Base-by-base conservation (phyloP, 2,888 invertebrate species). In the Drosophila prostipennis region DNA sequence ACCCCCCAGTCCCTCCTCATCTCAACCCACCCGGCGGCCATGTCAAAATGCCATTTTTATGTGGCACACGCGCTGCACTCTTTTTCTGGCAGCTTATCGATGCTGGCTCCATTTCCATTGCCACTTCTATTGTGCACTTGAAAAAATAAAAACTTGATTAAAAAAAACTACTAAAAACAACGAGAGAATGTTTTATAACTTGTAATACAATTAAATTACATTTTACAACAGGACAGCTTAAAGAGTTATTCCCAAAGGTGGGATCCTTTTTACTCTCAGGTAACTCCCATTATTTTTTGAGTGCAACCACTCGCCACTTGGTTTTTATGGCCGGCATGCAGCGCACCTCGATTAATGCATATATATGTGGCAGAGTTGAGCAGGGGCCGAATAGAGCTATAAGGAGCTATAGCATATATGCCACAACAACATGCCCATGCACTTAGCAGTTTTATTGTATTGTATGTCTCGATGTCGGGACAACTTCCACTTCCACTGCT, bases 401-500 rank as follows among this genome's bases (percentile, higher is more conserved):
- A 40, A 23, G 19, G 64, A 45, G 64, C 64, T 71, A 42, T 19
- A 2, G 19, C 19, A 19, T 19, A 19, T 58, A 55, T 51, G 70
- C 52, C 78, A 63, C 71, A 78, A 64, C 71, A 76, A 80, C 78
- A 86, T 74, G 80, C 51, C 64, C 87, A 87, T 84, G 73, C 82
- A 82, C 87, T 82, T 81, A 80, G 70, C 69, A 67, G 70, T 87
- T 82, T 84, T 87, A 82, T 87, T 74, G 79, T 77, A 74, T 61
- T 49, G 65, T 58, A 58, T 51, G 57, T 68, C 68, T 42, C 55
- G 67, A 32, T 67, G 65, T 46, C 45, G 45, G 39, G 53, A 39
- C 45, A 43, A 53, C 36, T 37, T 34, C 43, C 51, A 42, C 40
- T 23, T 19, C n/a, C 34, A 16, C 39, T 19, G 4, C 11, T 16